Percentiles rank a stretch among this genome's conserved stretches.
These are phyloP conservation scores for Acipenser oxyrinchus DNA, from an alignment of 2,797 vertebrate species.

Conservation along the genomic window DNA sequence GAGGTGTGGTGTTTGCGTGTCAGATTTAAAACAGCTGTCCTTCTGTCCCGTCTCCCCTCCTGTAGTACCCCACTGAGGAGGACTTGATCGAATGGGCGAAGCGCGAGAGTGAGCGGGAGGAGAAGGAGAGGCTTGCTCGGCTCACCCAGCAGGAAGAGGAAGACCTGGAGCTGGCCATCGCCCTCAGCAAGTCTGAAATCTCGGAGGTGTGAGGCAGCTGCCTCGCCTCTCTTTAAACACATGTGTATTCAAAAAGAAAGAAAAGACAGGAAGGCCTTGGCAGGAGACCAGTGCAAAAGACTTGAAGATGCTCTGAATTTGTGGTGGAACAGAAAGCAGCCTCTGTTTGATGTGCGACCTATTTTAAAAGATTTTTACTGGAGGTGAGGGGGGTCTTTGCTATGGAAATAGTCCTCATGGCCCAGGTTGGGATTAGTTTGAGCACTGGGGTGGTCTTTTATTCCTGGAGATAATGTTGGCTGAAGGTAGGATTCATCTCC, in stretches of 20 bases:
- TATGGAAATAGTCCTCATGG: no score
- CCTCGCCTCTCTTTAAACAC: slow-evolving; percentile 24
- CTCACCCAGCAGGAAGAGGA: slow-evolving; percentile 95
- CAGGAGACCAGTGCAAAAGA: not conserved
- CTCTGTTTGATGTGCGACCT: no score
- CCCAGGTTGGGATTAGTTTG: no score
- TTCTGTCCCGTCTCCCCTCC: slow-evolving; percentile 13
- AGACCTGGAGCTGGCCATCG: slow-evolving; percentile 96
- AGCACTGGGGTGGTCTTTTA: no score
- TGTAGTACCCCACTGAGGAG: slow-evolving; percentile 93
- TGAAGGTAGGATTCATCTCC: no score
- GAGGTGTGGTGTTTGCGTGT: no score
- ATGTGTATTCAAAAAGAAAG: slow-evolving; percentile 48
- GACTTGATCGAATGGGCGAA: slow-evolving; percentile 99
- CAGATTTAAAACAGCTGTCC: no score
- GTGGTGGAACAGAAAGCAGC: no score
- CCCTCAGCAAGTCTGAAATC: slow-evolving; percentile 96
- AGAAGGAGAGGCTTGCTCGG: slow-evolving; percentile 86
- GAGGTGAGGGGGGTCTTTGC: no score
- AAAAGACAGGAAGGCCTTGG: slow-evolving; percentile 11
- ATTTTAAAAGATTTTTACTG: no score
- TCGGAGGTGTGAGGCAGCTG: slow-evolving; percentile 67
- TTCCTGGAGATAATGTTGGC: no score
- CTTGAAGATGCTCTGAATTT: slow-evolving; percentile 4
- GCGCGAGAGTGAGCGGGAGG: slow-evolving; percentile 93